A percentile compares a stretch with the other conserved stretches of the same genome.
Evolutionary conservation across 2,113 vertebrate genomes (phyloP).

Genomic region (Nematolebias whitei): DNA sequence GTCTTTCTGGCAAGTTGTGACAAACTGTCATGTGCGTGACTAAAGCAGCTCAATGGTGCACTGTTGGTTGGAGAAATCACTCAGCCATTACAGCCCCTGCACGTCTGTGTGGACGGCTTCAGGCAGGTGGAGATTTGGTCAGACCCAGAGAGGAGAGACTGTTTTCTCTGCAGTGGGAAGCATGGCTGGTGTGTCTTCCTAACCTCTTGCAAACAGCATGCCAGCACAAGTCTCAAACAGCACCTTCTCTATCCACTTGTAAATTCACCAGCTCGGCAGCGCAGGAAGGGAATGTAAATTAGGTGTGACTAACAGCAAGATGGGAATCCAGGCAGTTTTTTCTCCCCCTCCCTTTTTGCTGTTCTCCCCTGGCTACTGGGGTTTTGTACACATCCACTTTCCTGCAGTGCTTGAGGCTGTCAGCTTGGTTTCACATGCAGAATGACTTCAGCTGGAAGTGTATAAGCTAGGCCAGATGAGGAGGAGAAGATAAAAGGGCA

Average conservation of each 20-base stretch:
- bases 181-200: constrained; percentile 53
- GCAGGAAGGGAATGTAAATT: constrained; percentile 75
- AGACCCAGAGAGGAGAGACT: constrained; percentile 48
- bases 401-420: constrained; percentile 65
- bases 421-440: constrained; percentile 56
- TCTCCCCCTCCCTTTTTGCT: constrained; percentile 32
- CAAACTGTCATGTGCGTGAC: constrained; percentile 67
- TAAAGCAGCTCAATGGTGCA: constrained; percentile 57
- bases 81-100: constrained; percentile 65
- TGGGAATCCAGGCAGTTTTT: constrained; percentile 61
- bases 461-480: constrained; percentile 44
- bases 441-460: constrained; percentile 59
- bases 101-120: constrained; percentile 70
- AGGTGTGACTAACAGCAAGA: constrained; percentile 76
- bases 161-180: constrained; percentile 57
- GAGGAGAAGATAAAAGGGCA: constrained; percentile 37
- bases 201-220: constrained; percentile 67
- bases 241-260: constrained; percentile 73
- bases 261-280: constrained; percentile 68
- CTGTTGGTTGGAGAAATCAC: constrained; percentile 60
- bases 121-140: constrained; percentile 47
- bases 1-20: constrained; percentile 56
- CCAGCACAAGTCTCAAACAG: constrained; percentile 68
- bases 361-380: constrained; percentile 57
- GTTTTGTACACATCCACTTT: constrained; percentile 70